Percentiles rank a stretch among this genome's conserved stretches.
These are phyloP conservation scores for Saccostrea cuccullata DNA, from an alignment of 1,140 invertebrate genomes.

Conservation along the genomic window DNA sequence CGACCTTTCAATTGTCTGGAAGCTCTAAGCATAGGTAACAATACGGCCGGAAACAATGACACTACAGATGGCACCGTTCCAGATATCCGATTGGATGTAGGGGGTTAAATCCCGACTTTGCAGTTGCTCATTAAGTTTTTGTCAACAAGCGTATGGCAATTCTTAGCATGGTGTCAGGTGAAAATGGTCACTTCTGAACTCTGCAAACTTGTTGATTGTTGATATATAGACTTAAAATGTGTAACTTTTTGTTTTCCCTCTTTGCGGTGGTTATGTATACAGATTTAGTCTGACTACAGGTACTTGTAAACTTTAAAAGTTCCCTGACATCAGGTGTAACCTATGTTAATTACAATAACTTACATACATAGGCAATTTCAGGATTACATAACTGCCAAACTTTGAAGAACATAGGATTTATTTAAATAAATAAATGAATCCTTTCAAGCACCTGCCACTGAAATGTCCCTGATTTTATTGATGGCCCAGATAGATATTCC, in stretches of 20 bases:
- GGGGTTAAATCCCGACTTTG: background rate
- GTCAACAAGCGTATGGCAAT: constrained; percentile 38
- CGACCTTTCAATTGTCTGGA: constrained; percentile 17
- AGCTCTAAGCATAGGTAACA: constrained; percentile 27
- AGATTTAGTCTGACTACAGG: constrained; percentile 3
- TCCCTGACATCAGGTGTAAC: background rate
- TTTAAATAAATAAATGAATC: constrained; percentile 33
- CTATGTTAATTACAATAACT: constrained; percentile 7
- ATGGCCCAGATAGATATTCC: background rate
- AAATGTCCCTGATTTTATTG: background rate
- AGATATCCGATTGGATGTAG: constrained; percentile 11
- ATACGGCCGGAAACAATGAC: background rate
- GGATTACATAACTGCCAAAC: constrained; percentile 19
- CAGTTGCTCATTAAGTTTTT: constrained; percentile 8
- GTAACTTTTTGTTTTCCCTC: constrained; percentile 19
- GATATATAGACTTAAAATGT: background rate
- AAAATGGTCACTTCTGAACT: background rate
- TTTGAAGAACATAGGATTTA: constrained; percentile 18
- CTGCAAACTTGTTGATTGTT: constrained; percentile 32
- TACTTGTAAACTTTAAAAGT: constrained; percentile 6
- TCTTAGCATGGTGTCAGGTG: constrained; percentile 2
- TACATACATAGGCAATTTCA: background rate
- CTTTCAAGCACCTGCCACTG: constrained; percentile 23
- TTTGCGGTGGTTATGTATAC: constrained; percentile 11
- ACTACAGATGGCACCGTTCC: background rate